Base-by-base conservation (phyloP, 2,113 vertebrate species). In the Petroica traversi region DNA sequence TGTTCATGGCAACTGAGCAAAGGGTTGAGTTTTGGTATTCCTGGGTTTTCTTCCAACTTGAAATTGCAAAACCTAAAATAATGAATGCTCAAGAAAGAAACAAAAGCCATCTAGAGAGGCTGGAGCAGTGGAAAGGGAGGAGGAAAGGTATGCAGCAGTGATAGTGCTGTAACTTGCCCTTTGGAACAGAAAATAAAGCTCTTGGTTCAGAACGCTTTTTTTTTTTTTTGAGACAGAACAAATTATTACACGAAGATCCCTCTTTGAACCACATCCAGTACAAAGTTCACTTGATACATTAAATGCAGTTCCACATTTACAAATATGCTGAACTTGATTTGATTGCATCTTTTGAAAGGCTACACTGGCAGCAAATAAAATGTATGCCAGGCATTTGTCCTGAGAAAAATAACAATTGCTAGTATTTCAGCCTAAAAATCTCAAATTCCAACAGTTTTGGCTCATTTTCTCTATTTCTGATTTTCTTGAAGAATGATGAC, bases 171-270 rank as follows among this genome's bases (percentile, higher is more conserved):
- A 87, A 80, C 80, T 92, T 89, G 88, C 82, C 93, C 87, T 95
- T 94, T 93, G 92, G 80, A 96, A 83, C 7, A 19, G 83, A 94
- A 83, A 94, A 88, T 66, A 76, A 90, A 92, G 33, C 38, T 90
- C 20, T 85, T 17, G 3, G 40, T 85, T 87, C 74, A 61, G 46
- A 49, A 38, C 1, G 1, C 17, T 54, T 58, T 75, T 83, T 66
- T 85, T 66, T 85, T 90, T 61, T 85, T 90, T 62, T 55, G 66
- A 91, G 79, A 74, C 54, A 92, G 73, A 85, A 92, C 82, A 95
- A 95, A 97, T 95, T 90, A 93, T 90, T 94, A 86, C 59, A 66
- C 0, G 1, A 52, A 89, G 40, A 59, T 92, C 6, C 20, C 7
- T 83, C 76, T 92, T 88, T 94, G 91, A 92, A 71, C 88, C 22